Evolutionary conservation across 2,797 vertebrate genomes (phyloP), one percentile per base, ranked within the genome.

Genomic region (Zalophus californianus): DNA sequence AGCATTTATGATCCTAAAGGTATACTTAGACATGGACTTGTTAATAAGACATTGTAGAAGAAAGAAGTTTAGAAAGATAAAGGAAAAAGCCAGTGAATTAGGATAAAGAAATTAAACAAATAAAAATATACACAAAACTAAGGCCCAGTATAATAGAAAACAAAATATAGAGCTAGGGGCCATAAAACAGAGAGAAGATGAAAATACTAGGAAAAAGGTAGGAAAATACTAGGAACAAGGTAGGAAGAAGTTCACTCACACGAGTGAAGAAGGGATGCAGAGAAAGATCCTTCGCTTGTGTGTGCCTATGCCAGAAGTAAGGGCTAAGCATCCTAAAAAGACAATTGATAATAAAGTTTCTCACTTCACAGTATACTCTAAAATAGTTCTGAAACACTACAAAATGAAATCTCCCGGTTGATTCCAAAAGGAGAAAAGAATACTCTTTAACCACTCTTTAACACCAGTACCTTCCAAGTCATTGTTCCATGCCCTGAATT

Each of bases 211-310:
- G 35, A 66, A 29, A 48, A 78, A 84, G 5, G 4, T 35, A 48
- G 41, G 14, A 35, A 84, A 85, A 86, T n/a, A 38, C 10, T n/a
- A 44, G 14, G 32, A 62, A 35, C 50, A 75, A 80, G 3, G 8
- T n/a, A 44, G 38, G 44, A 54, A 14, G 35, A 77, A 12, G 64
- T n/a, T 66, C 32, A n/a, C 64, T 66, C 32, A 5, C 23, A 25
- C 0, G 0, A 5, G 6, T 82, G 25, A 72, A 38, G 9, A 3
- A 52, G 12, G 4, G 1, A 16, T 78, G 15, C 11, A 41, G 18
- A 90, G 7, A 23, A 50, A 11, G 0, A 1, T n/a, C 64, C 9
- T 58, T 7, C 12, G 13, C 9, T 12, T 56, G 11, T 82, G 21
- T 11, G 16, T 80, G 8, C 3, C 23, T 52, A 3, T 16, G 9